phyloP scores from a whole-genome alignment of 1,140 invertebrate genomes.

The Philaenus spumarius region DNA sequence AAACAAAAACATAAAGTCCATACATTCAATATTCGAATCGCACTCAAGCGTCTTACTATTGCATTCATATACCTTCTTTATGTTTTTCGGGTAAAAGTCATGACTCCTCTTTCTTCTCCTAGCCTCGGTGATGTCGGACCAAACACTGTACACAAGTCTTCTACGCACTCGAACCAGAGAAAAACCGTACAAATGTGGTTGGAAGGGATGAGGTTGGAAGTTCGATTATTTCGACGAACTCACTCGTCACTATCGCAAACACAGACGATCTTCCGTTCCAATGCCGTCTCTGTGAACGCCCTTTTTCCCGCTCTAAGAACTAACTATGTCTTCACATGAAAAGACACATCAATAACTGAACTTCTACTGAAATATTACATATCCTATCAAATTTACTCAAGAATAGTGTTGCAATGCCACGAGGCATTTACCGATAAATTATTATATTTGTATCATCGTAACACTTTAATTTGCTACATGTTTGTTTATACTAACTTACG shows the following conservation, averaged over 20 bases:
- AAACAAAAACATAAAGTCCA: too few species aligned
- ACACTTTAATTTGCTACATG: too few species aligned
- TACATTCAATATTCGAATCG: too few species aligned
- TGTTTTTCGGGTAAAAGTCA: conserved; percentile 38
- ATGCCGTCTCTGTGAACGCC: conserved; percentile 52
- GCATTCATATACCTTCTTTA: too few species aligned
- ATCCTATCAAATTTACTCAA: too few species aligned
- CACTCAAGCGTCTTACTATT: too few species aligned
- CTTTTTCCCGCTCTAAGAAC: conserved; percentile 58
- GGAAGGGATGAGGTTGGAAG: conserved; percentile 66
- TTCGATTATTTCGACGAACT: conserved; percentile 67
- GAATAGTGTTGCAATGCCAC: too few species aligned
- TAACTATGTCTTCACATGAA: conserved; percentile 63
- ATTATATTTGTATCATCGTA: too few species aligned
- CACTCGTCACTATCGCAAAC: conserved; percentile 56
- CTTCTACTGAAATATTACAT: too few species aligned
- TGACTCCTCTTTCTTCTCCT: conserved; percentile 45
- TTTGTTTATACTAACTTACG: too few species aligned
- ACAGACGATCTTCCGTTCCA: conserved; percentile 53
- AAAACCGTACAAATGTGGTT: conserved; percentile 63
- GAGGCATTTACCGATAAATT: too few species aligned
- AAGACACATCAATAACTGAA: conserved; percentile 41
- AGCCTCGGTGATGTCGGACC: conserved; percentile 30
- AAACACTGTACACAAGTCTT: conserved; percentile 27
- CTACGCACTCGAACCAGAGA: conserved; percentile 63